phyloP scores from a whole-genome alignment of 35 echinoderm and acorn worm species.

The Amphiura filiformis region DNA sequence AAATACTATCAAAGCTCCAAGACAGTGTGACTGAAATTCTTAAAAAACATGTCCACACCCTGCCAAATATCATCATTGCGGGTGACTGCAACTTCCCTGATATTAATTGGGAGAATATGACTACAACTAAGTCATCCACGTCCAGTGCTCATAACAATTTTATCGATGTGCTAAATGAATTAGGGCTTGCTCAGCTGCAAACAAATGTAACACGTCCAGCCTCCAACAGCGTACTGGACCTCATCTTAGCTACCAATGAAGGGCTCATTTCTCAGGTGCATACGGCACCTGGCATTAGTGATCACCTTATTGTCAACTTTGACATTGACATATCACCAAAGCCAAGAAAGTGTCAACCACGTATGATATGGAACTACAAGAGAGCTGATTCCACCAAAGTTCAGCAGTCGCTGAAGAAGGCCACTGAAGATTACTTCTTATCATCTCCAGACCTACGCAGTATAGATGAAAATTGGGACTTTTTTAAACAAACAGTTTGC shows the following conservation, averaged over 20 bases:
- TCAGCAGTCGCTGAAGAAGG: background rate
- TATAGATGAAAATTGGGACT: background rate
- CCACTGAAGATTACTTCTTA: conserved; percentile 1
- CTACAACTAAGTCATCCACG: background rate
- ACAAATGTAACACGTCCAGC: conserved; percentile 29
- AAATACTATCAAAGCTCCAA: background rate
- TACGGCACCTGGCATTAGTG: conserved; percentile 34
- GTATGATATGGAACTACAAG: conserved; percentile 39
- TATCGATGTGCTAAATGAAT: conserved; percentile 25
- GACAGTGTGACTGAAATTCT: conserved; percentile 11
- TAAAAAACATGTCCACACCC: background rate
- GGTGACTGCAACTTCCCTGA: conserved; percentile 54
- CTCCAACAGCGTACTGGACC: conserved; percentile 22
- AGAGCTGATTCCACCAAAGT: conserved; percentile 9
- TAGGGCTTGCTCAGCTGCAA: conserved; percentile 8
- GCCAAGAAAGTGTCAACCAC: background rate
- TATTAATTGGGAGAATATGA: conserved; percentile 32
- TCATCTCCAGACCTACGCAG: background rate
- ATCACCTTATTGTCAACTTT: conserved; percentile 28
- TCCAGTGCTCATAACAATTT: background rate
- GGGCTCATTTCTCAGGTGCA: conserved; percentile 3
- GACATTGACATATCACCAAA: conserved; percentile 34
- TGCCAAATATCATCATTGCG: conserved; percentile 39
- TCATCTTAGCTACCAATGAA: background rate
- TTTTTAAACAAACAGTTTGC: background rate